Evolutionary conservation across 2,888 invertebrate genomes (phyloP), one percentile per base, ranked within the genome.

Genomic region (Phlogophora meticulosa): DNA sequence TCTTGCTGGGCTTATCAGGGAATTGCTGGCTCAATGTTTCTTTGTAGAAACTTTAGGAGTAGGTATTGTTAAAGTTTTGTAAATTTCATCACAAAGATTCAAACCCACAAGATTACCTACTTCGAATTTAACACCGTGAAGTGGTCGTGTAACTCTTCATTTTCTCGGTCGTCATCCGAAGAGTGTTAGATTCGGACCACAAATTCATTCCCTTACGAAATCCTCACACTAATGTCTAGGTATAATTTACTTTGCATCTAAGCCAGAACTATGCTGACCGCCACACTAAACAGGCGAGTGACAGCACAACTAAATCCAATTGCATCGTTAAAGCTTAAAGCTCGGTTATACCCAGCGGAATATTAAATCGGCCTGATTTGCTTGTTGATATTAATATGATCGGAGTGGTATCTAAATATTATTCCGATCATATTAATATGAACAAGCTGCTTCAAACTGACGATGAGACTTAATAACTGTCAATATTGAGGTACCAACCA

Each of bases 1-100:
- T 42, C 45, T 56, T 55, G 63, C 62, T 42, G 11, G 13, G 49
- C 36, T 75, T 72, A 59, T 72, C 75, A 68, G 24, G 10, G 49
- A 15, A 20, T 34, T n/a, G n/a, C 38, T 34, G 43, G 38, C 24
- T 22, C 7, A 48, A 66, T 73, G 57, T 66, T 51, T 51, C 67
- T 67, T 58, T 10, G 40, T 22, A 17, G 15, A 22, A 74, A 74
- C 24, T 71, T 66, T 22, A 17, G 15, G 32, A 40, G 43, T 28
- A 28, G 28, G 28, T 58, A 58, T 34, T 49, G 36, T 49, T 42
- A 20, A 73, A 66, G 69, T 72, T 72, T 38, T 40, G 49, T 32
- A 20, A 53, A 48, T 42, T 36, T 72, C 69, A 64, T 52, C 72
- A 28, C 46, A 46, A 17, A 28, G 11, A 46, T 71, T 52, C 4